These are phyloP conservation scores for Psilopsiagon aurifrons DNA, from an alignment of 2,113 vertebrate genomes.

Conservation along the genomic window DNA sequence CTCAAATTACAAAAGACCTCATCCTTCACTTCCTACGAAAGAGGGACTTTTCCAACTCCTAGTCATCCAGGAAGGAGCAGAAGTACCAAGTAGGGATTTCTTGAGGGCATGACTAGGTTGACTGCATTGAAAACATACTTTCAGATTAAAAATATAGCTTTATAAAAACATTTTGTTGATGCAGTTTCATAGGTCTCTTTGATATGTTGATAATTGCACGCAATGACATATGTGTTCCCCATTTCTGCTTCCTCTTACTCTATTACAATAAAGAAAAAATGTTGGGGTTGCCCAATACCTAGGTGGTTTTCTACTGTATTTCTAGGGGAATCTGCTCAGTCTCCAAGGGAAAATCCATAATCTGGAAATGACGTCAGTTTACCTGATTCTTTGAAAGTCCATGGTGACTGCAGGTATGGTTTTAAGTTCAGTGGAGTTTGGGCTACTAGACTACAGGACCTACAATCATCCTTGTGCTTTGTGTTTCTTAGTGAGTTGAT, in stretches of 20 bases:
- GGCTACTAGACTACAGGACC: neutral
- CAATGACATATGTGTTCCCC: neutral
- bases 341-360: neutral
- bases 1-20: conserved; percentile 25
- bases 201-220: neutral
- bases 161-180: neutral
- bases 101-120: neutral
- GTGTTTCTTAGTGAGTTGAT: neutral
- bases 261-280: neutral
- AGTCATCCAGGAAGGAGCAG: neutral
- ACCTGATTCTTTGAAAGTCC: neutral
- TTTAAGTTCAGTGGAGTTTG: neutral
- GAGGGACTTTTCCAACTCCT: neutral
- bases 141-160: neutral
- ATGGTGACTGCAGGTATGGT: neutral
- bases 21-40: conserved; percentile 1
- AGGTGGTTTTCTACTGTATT: neutral
- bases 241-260: neutral
- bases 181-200: neutral
- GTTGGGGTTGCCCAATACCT: neutral
- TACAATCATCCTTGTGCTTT: neutral
- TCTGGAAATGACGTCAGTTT: neutral
- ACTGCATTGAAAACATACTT: neutral
- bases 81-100: neutral
- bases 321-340: neutral